Evolutionary conservation across 92 coral and sea anemone genomes (phyloP).

Genomic region (Phenganax marumi): DNA sequence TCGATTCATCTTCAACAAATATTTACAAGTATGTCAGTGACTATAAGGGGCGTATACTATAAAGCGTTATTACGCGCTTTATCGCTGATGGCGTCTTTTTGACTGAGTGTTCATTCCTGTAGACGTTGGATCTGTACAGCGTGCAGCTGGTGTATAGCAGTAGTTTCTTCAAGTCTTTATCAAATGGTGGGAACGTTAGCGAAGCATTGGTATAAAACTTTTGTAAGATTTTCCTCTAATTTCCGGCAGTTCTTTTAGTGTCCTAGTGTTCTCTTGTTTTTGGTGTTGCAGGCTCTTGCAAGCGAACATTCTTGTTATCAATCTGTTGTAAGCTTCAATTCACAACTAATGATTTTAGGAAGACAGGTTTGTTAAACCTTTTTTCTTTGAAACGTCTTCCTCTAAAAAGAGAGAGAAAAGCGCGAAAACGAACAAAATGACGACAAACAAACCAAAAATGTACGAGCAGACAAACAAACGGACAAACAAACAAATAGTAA

Average conservation of each 20-base stretch:
- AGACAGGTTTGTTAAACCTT: slow-evolving; percentile 59
- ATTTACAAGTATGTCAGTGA: neutral
- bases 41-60: neutral
- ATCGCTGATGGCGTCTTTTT: neutral
- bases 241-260: neutral
- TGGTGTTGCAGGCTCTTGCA: slow-evolving; percentile 67
- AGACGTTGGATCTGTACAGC: slow-evolving; percentile 79
- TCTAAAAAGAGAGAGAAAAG: too few relatives aligned
- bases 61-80: neutral
- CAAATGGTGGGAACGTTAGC: slow-evolving; percentile 98
- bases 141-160: slow-evolving; percentile 93
- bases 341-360: slow-evolving; percentile 80
- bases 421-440: too few relatives aligned
- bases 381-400: neutral
- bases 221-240: neutral
- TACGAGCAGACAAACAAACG: too few relatives aligned
- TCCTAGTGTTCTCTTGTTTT: neutral
- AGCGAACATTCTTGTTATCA: slow-evolving; percentile 98
- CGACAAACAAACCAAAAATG: too few relatives aligned
- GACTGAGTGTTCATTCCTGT: neutral
- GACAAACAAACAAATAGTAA: too few relatives aligned
- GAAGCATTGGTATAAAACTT: slow-evolving; percentile 67
- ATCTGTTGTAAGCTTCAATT: slow-evolving; percentile 77
- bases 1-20: too few relatives aligned
- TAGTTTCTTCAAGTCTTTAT: slow-evolving; percentile 87